Evolutionary conservation across 2,797 vertebrate species (phyloP).

Genomic region (Myiotriccus ornatus): DNA sequence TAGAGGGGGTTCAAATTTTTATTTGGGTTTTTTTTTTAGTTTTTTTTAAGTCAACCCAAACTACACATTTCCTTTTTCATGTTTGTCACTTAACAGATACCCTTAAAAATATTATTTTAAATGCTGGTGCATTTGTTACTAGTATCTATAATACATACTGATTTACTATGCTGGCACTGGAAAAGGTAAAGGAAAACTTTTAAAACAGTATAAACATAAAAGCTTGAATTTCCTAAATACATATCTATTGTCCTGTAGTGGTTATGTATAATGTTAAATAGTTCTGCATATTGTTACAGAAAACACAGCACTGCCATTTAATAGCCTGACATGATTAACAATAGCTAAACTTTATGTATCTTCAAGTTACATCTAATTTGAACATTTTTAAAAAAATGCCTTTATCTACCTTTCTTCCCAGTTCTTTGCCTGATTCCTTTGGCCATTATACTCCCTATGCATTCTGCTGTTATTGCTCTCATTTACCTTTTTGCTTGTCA

Average conservation of each 20-base stretch:
- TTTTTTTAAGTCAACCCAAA: background rate
- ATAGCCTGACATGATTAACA: background rate
- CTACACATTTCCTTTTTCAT: background rate
- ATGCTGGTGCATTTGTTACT: background rate
- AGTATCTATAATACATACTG: background rate
- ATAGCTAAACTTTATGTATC: background rate
- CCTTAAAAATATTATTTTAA: background rate
- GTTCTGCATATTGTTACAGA: background rate
- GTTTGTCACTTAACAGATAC: background rate
- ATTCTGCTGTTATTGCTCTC: background rate
- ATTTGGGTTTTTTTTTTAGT: background rate
- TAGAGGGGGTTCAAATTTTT: no score
- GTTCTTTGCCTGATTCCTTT: background rate
- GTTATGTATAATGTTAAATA: background rate
- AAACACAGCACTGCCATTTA: background rate
- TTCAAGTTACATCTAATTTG: background rate
- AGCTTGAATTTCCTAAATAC: background rate
- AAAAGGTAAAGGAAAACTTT: background rate
- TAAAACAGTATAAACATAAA: background rate
- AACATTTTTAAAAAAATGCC: background rate
- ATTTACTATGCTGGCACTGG: background rate
- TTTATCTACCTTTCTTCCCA: background rate
- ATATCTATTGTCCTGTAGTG: background rate
- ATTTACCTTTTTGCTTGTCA: background rate
- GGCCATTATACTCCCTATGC: background rate